Percentiles rank a stretch among this genome's conserved stretches.
phyloP scores from a whole-genome alignment of 2,888 invertebrate species.

The Sesia apiformis region DNA sequence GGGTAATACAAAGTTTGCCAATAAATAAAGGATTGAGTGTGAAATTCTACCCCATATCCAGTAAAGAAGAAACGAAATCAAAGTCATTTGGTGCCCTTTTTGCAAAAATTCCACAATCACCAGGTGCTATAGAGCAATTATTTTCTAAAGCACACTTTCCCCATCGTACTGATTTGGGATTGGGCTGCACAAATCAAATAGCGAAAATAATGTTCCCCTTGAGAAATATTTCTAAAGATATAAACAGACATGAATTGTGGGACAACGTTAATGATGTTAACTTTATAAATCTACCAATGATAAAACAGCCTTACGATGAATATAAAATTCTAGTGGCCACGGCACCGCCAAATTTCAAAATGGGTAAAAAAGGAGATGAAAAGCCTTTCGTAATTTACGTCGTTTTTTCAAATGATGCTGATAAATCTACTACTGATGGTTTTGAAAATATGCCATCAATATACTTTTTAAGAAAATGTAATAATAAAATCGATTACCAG shows the following conservation, averaged over 20 bases:
- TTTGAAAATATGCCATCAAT: slow-evolving; percentile 35
- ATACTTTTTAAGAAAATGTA: slow-evolving; percentile 37
- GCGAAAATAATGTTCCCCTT: slow-evolving; percentile 29
- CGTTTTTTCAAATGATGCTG: slow-evolving; percentile 37
- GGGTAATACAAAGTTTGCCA: slow-evolving; percentile 22
- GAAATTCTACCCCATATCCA: slow-evolving; percentile 30
- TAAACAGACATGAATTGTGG: slow-evolving; percentile 5
- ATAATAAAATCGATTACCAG: slow-evolving; percentile 10
- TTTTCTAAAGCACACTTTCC: slow-evolving; percentile 19
- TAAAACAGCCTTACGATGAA: slow-evolving; percentile 17
- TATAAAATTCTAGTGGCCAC: too few relatives aligned
- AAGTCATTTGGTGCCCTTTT: slow-evolving; percentile 2
- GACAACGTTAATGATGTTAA: not conserved
- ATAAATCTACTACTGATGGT: slow-evolving; percentile 7
- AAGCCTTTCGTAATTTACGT: slow-evolving; percentile 41
- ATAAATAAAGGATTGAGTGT: slow-evolving; percentile 41
- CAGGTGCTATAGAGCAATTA: slow-evolving; percentile 19
- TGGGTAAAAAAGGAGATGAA: slow-evolving; percentile 14
- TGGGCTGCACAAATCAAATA: slow-evolving; percentile 37
- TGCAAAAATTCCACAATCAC: too few relatives aligned
- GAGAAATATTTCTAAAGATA: slow-evolving; percentile 20
- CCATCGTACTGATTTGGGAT: slow-evolving; percentile 16
- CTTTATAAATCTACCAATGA: slow-evolving; percentile 31
- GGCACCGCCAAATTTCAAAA: too few relatives aligned
- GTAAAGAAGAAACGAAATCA: slow-evolving; percentile 33